Percentiles rank a stretch among this genome's conserved stretches.
Evolutionary conservation across 1,140 invertebrate species (phyloP).

Genomic region (Diabrotica virgifera): DNA sequence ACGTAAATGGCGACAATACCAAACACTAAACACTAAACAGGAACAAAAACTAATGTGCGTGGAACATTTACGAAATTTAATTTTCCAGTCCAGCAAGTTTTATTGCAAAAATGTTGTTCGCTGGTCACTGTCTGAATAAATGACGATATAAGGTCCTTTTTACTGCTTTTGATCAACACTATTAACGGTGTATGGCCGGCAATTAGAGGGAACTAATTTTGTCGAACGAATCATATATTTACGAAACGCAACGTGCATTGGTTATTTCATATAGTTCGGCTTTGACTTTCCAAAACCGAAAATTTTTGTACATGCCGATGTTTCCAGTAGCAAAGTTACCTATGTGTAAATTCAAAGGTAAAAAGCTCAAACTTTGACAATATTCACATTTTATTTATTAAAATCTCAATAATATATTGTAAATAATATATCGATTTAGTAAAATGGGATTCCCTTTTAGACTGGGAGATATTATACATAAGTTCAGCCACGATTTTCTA

Average conservation of each 20-base stretch:
- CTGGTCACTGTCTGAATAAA: constrained; percentile 37
- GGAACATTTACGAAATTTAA: constrained; percentile 46
- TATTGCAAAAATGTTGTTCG: constrained; percentile 45
- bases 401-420: too few species aligned
- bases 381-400: too few species aligned
- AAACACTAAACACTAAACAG: constrained; percentile 36
- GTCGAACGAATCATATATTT: neutral
- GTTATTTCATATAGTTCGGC: too few species aligned
- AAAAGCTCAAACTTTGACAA: too few species aligned
- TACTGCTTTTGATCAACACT: constrained; percentile 25
- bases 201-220: constrained; percentile 5
- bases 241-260: neutral
- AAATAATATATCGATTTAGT: too few species aligned
- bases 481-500: too few species aligned
- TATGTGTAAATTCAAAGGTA: too few species aligned
- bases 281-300: too few species aligned
- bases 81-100: constrained; percentile 46
- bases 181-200: constrained; percentile 6
- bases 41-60: constrained; percentile 47
- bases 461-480: too few species aligned
- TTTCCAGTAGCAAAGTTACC: too few species aligned
- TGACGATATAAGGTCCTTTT: constrained; percentile 33
- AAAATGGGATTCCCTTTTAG: too few species aligned
- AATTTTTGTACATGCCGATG: too few species aligned
- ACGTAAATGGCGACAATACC: constrained; percentile 31